Evolutionary conservation across 2,797 vertebrate species (phyloP), one percentile per base, ranked within the genome.

Genomic region (Phrynocephalus guinanensis): DNA sequence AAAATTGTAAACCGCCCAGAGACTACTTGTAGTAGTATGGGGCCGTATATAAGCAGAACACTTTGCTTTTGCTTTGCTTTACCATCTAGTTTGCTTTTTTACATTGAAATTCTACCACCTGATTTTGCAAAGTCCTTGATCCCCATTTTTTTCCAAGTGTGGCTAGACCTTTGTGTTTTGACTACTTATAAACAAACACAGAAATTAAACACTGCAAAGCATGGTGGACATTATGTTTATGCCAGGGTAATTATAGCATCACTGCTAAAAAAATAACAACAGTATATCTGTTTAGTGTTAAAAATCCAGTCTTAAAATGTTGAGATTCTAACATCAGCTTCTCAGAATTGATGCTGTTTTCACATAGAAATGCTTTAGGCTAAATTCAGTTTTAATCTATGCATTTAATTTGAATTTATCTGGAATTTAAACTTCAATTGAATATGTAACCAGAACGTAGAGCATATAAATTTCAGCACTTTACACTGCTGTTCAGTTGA

Each of bases 401-500:
- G n/a, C 68, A 71, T 20, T 79, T 33, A 60, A 79, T 72, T 79
- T 79, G 22, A 81, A 68, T 77, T 11, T 38, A 33, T 30, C 1
- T 56, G 60, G 28, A 56, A 76, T 88, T 56, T 48, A 50, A 70
- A 16, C 28, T 73, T 38, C 52, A 79, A 2, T 26, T 84, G 15
- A 30, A 38, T 33, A 68, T 63, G 22, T 66, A 13, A 84, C 7
- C 44, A 56, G 44, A 24, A 84, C 52, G 56, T 66, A 9, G 9
- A 20, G 11, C 68, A 79, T 72, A 79, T 48, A 73, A 50, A 72
- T 79, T 84, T 20, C 48, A 79, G 20, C 50, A 22, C 28, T 79
- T 33, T 81, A 48, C 56, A 52, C 50, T 84, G 44, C 22, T 85
- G n/a, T 67, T 88, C 66, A 76, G 1, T 75, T 84, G 5, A 76